phyloP scores from a whole-genome alignment of 2,888 invertebrate species.

The Calliopum simillimum region DNA sequence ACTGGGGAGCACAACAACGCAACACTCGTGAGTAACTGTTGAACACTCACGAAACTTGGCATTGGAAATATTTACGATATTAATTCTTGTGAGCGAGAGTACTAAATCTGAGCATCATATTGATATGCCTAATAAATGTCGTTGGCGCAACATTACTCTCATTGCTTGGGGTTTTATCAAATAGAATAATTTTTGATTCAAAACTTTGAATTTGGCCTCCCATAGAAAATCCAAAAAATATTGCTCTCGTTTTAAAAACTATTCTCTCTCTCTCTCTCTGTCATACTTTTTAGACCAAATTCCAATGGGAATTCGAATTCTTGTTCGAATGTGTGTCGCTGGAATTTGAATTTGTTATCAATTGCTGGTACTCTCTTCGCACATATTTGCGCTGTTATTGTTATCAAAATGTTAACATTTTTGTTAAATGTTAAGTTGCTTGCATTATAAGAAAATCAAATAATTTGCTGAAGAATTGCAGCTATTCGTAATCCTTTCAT shows the following conservation, averaged over 20 bases:
- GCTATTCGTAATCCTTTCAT: too few species aligned
- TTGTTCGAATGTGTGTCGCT: constrained; percentile 10
- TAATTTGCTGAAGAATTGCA: too few species aligned
- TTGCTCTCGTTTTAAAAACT: too few species aligned
- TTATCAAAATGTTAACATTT: neutral
- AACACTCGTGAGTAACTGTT: neutral
- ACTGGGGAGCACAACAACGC: neutral
- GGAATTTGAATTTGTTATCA: constrained; percentile 2
- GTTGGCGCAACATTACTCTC: too few species aligned
- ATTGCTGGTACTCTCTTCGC: neutral
- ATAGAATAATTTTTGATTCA: too few species aligned
- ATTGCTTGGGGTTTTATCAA: too few species aligned
- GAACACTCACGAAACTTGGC: constrained; percentile 27
- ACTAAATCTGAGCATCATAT: too few species aligned
- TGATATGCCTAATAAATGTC: too few species aligned
- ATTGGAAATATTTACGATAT: constrained; percentile 22
- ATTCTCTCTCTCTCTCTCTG: too few species aligned
- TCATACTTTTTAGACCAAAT: neutral
- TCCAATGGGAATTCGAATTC: neutral
- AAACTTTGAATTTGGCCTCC: too few species aligned
- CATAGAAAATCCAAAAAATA: too few species aligned
- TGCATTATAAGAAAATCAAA: too few species aligned
- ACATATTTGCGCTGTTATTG: neutral
- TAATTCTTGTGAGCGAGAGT: neutral
- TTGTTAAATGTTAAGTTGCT: neutral